Percentiles rank a stretch among this genome's conserved stretches.
Evolutionary conservation across 1,140 invertebrate genomes (phyloP).

Genomic region (Melanaphis sacchari): DNA sequence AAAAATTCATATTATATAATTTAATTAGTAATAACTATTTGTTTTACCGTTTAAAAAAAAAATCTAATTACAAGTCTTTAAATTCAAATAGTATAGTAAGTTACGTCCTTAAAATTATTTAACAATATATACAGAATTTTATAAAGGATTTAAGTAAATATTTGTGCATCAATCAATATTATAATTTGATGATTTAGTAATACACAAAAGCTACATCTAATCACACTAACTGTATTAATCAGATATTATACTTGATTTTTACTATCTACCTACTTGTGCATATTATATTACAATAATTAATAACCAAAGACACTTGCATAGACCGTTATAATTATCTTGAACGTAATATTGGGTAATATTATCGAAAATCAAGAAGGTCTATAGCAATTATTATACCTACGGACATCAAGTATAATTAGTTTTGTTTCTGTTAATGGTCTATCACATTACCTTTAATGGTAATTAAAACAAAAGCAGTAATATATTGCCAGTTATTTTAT

Average conservation of each 20-base stretch:
- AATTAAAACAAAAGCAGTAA: neutral
- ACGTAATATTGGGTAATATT: neutral
- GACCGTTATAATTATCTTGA: neutral
- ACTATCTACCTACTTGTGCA: neutral
- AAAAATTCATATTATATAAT: neutral
- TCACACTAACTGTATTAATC: neutral
- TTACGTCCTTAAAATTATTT: neutral
- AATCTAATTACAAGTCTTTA: neutral
- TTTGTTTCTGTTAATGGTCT: neutral
- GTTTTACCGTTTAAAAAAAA: neutral
- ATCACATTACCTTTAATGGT: neutral
- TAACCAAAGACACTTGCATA: neutral
- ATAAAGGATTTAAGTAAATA: neutral
- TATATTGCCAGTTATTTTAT: neutral
- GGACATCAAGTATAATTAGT: neutral
- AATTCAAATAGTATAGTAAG: neutral
- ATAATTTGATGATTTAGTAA: neutral
- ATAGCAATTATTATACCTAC: neutral
- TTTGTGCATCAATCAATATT: neutral
- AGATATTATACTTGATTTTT: neutral
- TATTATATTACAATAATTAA: neutral
- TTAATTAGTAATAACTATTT: neutral
- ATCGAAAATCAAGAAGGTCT: slow-evolving; percentile 7
- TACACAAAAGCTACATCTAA: neutral
- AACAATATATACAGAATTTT: neutral